These are phyloP conservation scores for Amphipoea oculea DNA, from an alignment of 2,888 invertebrate species.

Conservation along the genomic window DNA sequence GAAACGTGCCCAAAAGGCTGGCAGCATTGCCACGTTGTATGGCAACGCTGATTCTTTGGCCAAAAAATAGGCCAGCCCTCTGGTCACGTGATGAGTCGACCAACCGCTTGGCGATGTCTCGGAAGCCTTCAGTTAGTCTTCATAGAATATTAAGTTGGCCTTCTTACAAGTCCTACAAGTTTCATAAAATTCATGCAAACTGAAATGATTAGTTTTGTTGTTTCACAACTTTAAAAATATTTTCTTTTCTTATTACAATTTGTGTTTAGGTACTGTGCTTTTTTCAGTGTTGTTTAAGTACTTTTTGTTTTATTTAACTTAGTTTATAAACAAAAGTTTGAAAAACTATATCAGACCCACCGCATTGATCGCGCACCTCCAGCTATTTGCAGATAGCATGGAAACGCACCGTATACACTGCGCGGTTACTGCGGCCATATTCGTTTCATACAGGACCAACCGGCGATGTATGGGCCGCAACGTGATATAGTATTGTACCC, in stretches of 20 bases:
- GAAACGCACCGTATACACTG: slow-evolving; percentile 63
- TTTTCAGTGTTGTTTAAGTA: neutral
- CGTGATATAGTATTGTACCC: slow-evolving; percentile 37
- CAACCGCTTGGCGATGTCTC: no score
- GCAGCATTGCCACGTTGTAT: no score
- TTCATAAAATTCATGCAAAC: neutral
- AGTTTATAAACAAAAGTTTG: slow-evolving; percentile 49
- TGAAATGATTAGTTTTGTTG: neutral
- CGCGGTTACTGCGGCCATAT: slow-evolving; percentile 34
- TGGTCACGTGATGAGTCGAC: no score
- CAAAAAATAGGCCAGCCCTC: no score
- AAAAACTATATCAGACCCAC: slow-evolving; percentile 67
- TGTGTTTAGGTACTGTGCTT: neutral
- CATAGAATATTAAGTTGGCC: neutral
- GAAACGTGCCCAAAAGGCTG: no score
- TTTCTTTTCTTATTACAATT: neutral
- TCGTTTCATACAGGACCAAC: slow-evolving; percentile 10
- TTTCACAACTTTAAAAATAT: neutral
- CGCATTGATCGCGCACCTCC: slow-evolving; percentile 67
- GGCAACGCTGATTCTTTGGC: no score
- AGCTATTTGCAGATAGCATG: slow-evolving; percentile 64
- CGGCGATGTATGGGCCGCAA: slow-evolving; percentile 50
- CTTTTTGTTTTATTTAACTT: neutral
- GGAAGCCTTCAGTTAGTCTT: neutral
- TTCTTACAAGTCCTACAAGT: neutral